Evolutionary conservation across 2,888 invertebrate genomes (phyloP), one percentile per base, ranked within the genome.

Genomic region (Sericinus montela): DNA sequence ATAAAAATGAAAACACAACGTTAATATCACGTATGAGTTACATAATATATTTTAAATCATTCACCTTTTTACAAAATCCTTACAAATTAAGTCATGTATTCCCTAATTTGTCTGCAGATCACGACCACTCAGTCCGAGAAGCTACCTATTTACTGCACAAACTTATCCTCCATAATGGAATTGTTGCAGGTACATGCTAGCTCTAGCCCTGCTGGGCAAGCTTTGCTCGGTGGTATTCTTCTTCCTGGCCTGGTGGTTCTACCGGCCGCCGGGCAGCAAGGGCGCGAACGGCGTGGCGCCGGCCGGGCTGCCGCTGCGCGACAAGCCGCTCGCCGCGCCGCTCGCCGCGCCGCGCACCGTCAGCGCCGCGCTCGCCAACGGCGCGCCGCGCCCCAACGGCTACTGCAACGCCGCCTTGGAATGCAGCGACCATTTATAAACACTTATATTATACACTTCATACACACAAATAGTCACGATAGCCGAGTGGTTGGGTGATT

Each of bases 231-330:
- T 93, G 0, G 64, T 93, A 0, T 94, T 94, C 82, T 94, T 94
- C 81, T 91, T 93, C 76, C 80, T 93, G 32, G 94, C 95, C 43
- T 93, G 94, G 93, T 91, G 93, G 91, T 92, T 91, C 69, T 94
- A 95, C 79, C 91, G 92, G 44, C 92, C 93, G 14, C 93, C 94
- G 0, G 86, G 89, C 5, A 70, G 72, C 15, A 75, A 75, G 63
- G 72, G 59, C 49, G 59, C 34, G 58, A 82, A 80, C 55, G 80
- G 75, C 0, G 74, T 68, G 52, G 59, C 66, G 13, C 54, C 32
- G 69, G 43, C 14, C 30, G 14, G 0, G 13, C 23, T 8, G 37
- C 45, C 7, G 38, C 30, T 15, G 39, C 30, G 16, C 37, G n/a
- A n/a, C 11, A 23, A 69, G 9, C 64, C 67, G 6, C 52, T 58